A percentile compares a stretch with the other conserved stretches of the same genome.
These are phyloP conservation scores for Sebastes paucispinis DNA, from an alignment of 2,797 vertebrate species.

Conservation along the genomic window DNA sequence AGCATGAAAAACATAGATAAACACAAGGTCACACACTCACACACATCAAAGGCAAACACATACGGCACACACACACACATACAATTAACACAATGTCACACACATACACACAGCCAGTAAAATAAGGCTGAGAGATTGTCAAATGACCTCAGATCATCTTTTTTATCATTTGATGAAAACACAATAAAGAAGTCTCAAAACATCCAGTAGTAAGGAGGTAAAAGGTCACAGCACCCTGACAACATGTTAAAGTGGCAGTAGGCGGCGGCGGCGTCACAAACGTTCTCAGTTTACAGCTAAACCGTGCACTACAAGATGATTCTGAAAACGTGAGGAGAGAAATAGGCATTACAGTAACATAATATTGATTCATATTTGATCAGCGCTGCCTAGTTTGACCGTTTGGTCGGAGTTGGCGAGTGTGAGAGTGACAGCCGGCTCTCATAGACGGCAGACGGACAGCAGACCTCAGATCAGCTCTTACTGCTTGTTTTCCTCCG, in stretches of 20 bases:
- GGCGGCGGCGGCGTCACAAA: too few species aligned
- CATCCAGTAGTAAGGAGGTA: neutral
- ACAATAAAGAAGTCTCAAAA: neutral
- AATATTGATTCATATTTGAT: too few species aligned
- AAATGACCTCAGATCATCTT: neutral
- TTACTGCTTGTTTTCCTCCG: too few species aligned
- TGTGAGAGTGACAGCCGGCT: too few species aligned
- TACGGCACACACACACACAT: neutral
- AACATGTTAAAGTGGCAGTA: neutral
- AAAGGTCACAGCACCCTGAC: constrained; percentile 2
- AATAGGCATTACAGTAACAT: fast-evolving
- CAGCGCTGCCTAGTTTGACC: too few species aligned
- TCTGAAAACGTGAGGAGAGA: too few species aligned
- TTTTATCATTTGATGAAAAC: neutral
- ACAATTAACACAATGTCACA: neutral
- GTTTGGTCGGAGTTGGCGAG: fast-evolving
- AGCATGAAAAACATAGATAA: neutral
- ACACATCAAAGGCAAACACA: neutral
- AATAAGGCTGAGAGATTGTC: neutral
- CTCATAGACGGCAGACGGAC: too few species aligned
- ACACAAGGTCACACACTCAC: neutral
- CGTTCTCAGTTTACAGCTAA: too few species aligned
- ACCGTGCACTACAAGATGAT: too few species aligned
- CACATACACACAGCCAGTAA: neutral
- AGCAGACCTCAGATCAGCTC: too few species aligned